A percentile compares a stretch with the other conserved stretches of the same genome.
Conservation (phyloP, 2,888 invertebrate genomes). For the Cyrtodaria siliqua region DNA sequence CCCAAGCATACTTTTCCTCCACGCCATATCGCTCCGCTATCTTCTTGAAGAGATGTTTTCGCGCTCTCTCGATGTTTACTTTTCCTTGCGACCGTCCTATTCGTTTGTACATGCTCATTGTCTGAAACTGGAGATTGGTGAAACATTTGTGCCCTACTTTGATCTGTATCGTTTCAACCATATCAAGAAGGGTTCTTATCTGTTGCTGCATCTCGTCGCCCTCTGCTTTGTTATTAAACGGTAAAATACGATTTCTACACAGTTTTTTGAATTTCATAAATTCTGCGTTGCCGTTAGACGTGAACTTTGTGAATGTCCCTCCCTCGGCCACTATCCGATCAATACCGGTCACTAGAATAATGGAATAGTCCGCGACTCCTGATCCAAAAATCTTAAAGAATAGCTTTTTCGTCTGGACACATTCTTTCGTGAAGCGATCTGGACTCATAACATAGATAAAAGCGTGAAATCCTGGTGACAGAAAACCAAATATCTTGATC, state of each 20-base stretch:
- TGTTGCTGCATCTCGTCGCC: constrained; percentile 8
- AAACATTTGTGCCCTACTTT: constrained; percentile 19
- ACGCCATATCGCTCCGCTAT: constrained; percentile 22
- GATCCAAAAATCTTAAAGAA: constrained; percentile 27
- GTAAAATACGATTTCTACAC: constrained; percentile 20
- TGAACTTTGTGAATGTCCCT: constrained; percentile 2
- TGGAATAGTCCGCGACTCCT: constrained; percentile 15
- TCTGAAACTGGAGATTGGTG: constrained; percentile 33
- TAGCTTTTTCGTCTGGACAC: constrained; percentile 17
- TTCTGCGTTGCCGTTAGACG: constrained; percentile 14
- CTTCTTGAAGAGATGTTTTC: constrained; percentile 15
- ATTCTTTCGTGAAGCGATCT: constrained; percentile 40
- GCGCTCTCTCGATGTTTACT: constrained; percentile 20
- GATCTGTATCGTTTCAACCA: constrained; percentile 10
- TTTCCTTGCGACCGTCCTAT: constrained; percentile 8
- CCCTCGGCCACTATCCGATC: constrained; percentile 9
- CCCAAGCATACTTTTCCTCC: constrained; percentile 20
- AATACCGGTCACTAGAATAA: constrained; percentile 25
- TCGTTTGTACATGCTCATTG: constrained; percentile 23
- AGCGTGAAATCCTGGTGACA: constrained; percentile 36
- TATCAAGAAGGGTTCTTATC: constrained; percentile 9
- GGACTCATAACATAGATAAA: constrained; percentile 30
- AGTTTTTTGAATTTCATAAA: constrained; percentile 8
- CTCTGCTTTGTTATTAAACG: constrained; percentile 19
- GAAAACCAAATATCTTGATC: constrained; percentile 19